Base-by-base conservation (phyloP, 2,113 vertebrate species). In the Ciconia stormi region DNA sequence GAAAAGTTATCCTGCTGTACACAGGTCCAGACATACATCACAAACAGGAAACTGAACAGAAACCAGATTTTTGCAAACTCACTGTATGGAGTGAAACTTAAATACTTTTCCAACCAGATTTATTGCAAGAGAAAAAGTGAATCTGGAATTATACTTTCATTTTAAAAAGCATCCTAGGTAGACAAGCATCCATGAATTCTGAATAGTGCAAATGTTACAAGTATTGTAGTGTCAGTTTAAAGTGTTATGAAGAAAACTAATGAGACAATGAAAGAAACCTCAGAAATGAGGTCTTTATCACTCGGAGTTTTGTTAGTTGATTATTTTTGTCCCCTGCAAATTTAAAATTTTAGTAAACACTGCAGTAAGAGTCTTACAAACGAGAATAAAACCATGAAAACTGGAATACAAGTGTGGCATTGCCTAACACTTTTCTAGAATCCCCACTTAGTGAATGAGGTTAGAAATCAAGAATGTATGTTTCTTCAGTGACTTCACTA, bases 11-110 rank as follows among this genome's bases (percentile, higher is more conserved):
- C 50, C 83, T 62, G 11, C 49, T 63, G 55, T 78, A 77, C 52
- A 56, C 32, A 70, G 30, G n/a, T 56, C 47, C 93, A 94, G 73
- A 62, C 74, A 84, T 77, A 71, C n/a, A 72, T 84, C 79, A 77
- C 49, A 90, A 93, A 53, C 70, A 93, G 74, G 79, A 94, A 94
- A 88, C 79, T 49, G 53, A 88, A 72, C 8, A 77, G 72, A 84
- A 93, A 87, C 34, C 65, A 79, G 18, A 38, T 46, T 90, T 80
- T 73, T 90, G 58, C 53, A 82, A 80, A 65, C 13, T 73, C 56
- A 58, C 46, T 88, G 18, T 30, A 93, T 34, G 26, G 23, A 86
- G 9, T 65, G 80, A 89, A 95, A 92, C 22, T 90, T 77, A 76
- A 73, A 79, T 46, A 73, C 20, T 66, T 73, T 95, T 93, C 44